Percentiles rank a stretch among this genome's conserved stretches.
phyloP scores from a whole-genome alignment of 2,113 vertebrate species.

The Lanius ludovicianus region DNA sequence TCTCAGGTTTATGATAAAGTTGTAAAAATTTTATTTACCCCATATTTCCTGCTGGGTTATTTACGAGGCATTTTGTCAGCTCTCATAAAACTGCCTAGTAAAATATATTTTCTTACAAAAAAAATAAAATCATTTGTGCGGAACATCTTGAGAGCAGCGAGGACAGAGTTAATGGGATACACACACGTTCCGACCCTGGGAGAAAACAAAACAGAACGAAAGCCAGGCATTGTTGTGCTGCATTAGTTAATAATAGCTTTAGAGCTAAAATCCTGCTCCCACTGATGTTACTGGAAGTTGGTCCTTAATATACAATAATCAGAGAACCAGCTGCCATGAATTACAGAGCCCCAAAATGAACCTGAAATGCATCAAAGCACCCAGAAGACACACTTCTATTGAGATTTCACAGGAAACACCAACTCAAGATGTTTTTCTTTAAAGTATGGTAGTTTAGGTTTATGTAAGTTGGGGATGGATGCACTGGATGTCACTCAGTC shows the following conservation, averaged over 20 bases:
- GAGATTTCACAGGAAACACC: neutral
- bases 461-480: neutral
- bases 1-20: constrained; percentile 74
- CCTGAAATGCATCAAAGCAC: neutral
- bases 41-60: constrained; percentile 77
- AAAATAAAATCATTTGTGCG: constrained; percentile 62
- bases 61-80: constrained; percentile 74
- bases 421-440: neutral
- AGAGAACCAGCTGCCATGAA: constrained; percentile 51
- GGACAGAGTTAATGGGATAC: constrained; percentile 71
- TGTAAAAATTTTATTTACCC: constrained; percentile 74
- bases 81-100: constrained; percentile 75
- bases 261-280: constrained; percentile 57
- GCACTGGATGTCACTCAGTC: neutral
- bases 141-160: constrained; percentile 67
- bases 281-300: constrained; percentile 58
- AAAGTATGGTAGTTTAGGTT: neutral
- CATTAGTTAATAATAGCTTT: constrained; percentile 67
- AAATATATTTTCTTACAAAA: constrained; percentile 73
- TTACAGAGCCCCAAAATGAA: neutral
- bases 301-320: constrained; percentile 61
- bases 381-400: neutral
- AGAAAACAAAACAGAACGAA: constrained; percentile 66
- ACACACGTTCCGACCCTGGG: constrained; percentile 49
- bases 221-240: constrained; percentile 65